phyloP scores from a whole-genome alignment of 1,140 invertebrate genomes.

The Drosophila auraria region DNA sequence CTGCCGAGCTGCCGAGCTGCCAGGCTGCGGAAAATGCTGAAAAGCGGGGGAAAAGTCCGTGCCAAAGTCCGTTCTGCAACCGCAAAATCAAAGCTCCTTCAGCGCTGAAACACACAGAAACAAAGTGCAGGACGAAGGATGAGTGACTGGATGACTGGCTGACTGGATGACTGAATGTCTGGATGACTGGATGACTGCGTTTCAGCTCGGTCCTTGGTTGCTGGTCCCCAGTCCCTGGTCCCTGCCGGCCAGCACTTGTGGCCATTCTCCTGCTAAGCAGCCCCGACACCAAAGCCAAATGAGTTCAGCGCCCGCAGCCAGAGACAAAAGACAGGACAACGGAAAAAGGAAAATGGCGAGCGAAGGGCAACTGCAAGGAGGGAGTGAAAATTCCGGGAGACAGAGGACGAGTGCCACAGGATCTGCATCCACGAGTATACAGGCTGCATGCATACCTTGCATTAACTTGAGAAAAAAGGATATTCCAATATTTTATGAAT shows the following conservation, averaged over 20 bases:
- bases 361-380: conserved; percentile 2
- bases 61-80: conserved; percentile 23
- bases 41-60: background rate
- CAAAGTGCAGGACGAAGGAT: conserved; percentile 40
- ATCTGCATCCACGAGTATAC: background rate
- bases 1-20: too few species aligned
- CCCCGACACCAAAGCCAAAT: conserved; percentile 68
- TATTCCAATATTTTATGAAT: background rate
- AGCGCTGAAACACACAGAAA: conserved; percentile 50
- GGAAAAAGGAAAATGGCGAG: conserved; percentile 12
- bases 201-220: background rate
- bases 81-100: conserved; percentile 73
- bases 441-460: background rate
- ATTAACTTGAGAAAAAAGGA: too few species aligned
- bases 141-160: conserved; percentile 44
- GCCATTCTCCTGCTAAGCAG: conserved; percentile 71
- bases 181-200: conserved; percentile 30
- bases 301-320: conserved; percentile 66
- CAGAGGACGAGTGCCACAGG: background rate
- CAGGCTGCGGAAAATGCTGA: background rate
- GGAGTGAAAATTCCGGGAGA: background rate
- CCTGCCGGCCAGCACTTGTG: conserved; percentile 56
- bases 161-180: conserved; percentile 32
- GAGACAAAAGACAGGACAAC: conserved; percentile 15
- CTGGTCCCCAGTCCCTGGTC: background rate